Conservation (phyloP, 2,888 invertebrate genomes). For the Meta bourneti region DNA sequence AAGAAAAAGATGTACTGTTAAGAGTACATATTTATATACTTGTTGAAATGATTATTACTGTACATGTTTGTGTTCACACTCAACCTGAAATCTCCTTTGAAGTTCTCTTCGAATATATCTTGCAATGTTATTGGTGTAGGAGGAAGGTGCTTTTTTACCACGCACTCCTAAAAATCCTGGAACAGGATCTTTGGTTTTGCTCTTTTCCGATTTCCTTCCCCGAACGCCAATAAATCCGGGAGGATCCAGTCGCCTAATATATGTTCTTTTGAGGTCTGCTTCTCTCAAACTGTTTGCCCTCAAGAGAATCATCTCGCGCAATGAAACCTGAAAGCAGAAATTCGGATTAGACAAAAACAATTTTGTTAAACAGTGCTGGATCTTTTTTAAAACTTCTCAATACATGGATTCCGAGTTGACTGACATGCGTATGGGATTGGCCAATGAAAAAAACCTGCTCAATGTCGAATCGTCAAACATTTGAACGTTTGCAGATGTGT, state of each 20-base stretch:
- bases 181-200: constrained; percentile 61
- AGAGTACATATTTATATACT: too few relatives aligned
- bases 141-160: constrained; percentile 28
- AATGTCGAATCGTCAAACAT: too few relatives aligned
- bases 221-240: constrained; percentile 63
- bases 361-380: not conserved
- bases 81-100: not conserved
- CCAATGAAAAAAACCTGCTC: too few relatives aligned
- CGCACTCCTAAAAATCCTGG: constrained; percentile 68
- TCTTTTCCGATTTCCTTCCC: constrained; percentile 61
- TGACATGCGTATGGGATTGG: too few relatives aligned
- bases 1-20: too few relatives aligned
- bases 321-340: constrained; percentile 1
- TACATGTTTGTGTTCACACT: not conserved
- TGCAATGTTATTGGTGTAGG: not conserved
- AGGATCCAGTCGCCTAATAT: constrained; percentile 5
- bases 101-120: constrained; percentile 26
- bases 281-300: not conserved
- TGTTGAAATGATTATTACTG: too few relatives aligned
- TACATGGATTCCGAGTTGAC: too few relatives aligned
- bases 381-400: too few relatives aligned
- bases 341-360: not conserved
- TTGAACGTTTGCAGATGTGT: too few relatives aligned
- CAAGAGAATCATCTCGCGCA: constrained; percentile 20
- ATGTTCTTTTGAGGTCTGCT: constrained; percentile 37